Evolutionary conservation across 2,797 vertebrate species (phyloP).

Genomic region (Gephyroberyx darwinii): DNA sequence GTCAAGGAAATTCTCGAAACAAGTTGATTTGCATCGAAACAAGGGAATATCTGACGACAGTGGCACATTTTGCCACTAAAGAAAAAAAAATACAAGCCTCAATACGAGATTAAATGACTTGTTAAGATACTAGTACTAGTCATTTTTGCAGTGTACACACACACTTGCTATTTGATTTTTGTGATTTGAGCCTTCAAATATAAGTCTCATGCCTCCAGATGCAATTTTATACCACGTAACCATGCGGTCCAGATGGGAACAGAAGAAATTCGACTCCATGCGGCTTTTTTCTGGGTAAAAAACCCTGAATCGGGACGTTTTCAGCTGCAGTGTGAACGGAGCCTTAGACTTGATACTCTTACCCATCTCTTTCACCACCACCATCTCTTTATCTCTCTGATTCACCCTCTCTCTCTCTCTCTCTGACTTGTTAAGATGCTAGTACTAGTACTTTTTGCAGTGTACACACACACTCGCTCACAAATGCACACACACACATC

Average conservation of each 20-base stretch:
- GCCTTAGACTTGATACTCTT: constrained; percentile 17
- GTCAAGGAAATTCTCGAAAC: constrained; percentile 7
- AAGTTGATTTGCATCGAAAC: neutral
- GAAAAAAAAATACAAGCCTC: too few species aligned
- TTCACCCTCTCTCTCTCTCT: constrained; percentile 47
- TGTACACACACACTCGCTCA: neutral
- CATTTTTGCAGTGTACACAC: too few species aligned
- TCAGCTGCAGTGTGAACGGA: constrained; percentile 33
- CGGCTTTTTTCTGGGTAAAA: neutral
- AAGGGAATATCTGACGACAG: neutral
- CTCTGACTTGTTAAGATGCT: constrained; percentile 45
- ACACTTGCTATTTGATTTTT: too few species aligned
- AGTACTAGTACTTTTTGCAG: neutral
- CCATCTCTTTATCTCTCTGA: constrained; percentile 38
- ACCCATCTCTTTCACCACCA: constrained; percentile 54
- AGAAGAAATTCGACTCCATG: too few species aligned
- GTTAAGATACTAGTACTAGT: too few species aligned
- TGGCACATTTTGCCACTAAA: neutral
- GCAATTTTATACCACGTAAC: too few species aligned
- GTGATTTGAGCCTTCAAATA: too few species aligned
- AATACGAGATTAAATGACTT: neutral
- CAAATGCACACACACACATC: neutral
- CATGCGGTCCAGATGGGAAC: too few species aligned
- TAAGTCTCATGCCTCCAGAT: too few species aligned
- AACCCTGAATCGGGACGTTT: constrained; percentile 21